Evolutionary conservation across 2,113 vertebrate species (phyloP).

Genomic region (Lucifuga dentata): DNA sequence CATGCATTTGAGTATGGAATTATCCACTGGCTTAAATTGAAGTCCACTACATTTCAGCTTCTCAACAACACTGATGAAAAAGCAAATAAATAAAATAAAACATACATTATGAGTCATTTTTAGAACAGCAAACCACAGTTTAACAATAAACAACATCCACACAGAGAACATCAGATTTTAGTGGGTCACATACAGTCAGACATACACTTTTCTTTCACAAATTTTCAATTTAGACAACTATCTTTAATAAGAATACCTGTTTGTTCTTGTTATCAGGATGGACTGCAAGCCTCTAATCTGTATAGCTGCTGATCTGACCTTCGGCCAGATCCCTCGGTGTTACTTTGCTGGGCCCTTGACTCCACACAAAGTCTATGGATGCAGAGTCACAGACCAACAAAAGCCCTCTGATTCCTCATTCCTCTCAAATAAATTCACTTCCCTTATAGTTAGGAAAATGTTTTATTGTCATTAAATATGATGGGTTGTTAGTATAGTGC

Average conservation of each 20-base stretch:
- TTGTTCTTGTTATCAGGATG: conserved; percentile 49
- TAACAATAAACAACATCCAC: conserved; percentile 2
- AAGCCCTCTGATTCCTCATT: conserved; percentile 9
- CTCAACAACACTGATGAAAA: too few relatives aligned
- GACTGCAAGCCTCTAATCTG: conserved; percentile 23
- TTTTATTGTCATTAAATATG: too few relatives aligned
- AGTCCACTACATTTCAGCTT: too few relatives aligned
- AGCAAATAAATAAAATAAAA: too few relatives aligned
- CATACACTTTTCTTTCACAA: conserved; percentile 5
- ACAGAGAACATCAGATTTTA: not conserved
- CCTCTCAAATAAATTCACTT: not conserved
- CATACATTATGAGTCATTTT: too few relatives aligned
- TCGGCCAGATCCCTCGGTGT: conserved; percentile 38
- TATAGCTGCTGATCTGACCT: conserved; percentile 31
- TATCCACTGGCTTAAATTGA: too few relatives aligned
- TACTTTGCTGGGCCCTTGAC: conserved; percentile 2
- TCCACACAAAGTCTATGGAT: too few relatives aligned
- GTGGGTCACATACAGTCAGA: not conserved
- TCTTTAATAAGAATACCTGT: conserved; percentile 28
- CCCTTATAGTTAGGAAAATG: not conserved
- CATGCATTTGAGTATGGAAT: too few relatives aligned
- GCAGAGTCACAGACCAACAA: conserved; percentile 9
- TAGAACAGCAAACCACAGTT: too few relatives aligned
- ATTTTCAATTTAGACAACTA: conserved; percentile 30
- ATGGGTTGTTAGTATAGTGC: too few relatives aligned